Evolutionary conservation across 2,888 invertebrate genomes (phyloP).

Genomic region (Stenodema calcarata): DNA sequence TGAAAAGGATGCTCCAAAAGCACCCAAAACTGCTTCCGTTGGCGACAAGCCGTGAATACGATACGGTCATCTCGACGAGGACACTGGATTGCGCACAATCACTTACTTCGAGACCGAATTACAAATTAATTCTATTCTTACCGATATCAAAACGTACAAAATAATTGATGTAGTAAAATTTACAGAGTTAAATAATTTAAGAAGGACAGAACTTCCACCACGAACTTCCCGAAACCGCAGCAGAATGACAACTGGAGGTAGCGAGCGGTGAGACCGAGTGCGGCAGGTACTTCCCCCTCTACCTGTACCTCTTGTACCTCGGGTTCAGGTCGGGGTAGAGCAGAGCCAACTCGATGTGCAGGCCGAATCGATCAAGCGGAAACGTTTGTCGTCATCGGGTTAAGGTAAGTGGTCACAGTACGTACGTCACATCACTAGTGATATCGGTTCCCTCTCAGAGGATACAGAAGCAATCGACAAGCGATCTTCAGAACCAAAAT

Average conservation of each 20-base stretch:
- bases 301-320: not conserved
- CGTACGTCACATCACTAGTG: no score
- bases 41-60: slow-evolving; percentile 88
- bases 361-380: not conserved
- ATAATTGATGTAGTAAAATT: not conserved
- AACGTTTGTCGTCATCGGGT: not conserved
- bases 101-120: not conserved
- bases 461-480: no score
- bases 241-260: slow-evolving; percentile 1
- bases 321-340: not conserved
- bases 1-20: slow-evolving; percentile 88
- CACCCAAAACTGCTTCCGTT: slow-evolving; percentile 92
- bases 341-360: not conserved
- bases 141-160: not conserved
- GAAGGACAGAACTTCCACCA: not conserved
- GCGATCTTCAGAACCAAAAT: no score
- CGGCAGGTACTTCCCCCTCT: not conserved
- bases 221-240: slow-evolving; percentile 31
- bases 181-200: not conserved
- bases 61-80: slow-evolving; percentile 75
- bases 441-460: no score
- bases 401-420: no score
- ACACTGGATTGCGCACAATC: not conserved
- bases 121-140: not conserved
- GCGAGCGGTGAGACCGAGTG: not conserved